Conservation (phyloP, 1,140 invertebrate species). For the Zaprionus africanus region DNA sequence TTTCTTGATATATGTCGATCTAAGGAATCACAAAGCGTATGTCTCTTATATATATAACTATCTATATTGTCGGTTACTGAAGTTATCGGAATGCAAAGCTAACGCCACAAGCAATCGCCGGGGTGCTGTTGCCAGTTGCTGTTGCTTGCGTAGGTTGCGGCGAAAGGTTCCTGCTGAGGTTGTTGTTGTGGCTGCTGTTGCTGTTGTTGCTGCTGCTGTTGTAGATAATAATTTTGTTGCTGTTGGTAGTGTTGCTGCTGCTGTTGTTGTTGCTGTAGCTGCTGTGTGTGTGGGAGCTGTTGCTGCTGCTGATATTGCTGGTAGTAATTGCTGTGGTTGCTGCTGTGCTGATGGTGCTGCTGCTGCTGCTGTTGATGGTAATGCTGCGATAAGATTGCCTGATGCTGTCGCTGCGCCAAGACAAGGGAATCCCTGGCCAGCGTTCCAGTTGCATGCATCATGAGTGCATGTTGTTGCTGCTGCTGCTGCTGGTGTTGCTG, state of each 20-base stretch:
- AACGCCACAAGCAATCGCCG: constrained; percentile 42
- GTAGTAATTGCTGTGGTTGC: constrained; percentile 45
- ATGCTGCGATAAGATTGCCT: constrained; percentile 29
- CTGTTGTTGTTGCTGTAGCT: constrained; percentile 35
- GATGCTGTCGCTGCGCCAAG: constrained; percentile 35
- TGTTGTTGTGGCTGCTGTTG: constrained; percentile 11
- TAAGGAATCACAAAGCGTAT: neutral
- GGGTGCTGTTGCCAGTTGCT: constrained; percentile 44
- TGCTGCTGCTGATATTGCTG: constrained; percentile 42
- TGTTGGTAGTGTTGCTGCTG: constrained; percentile 35
- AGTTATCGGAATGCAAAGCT: neutral
- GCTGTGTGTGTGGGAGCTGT: constrained; percentile 18
- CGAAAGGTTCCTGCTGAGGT: constrained; percentile 33
- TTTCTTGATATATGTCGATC: constrained; percentile 13
- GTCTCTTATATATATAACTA: neutral
- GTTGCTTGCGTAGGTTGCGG: constrained; percentile 29
- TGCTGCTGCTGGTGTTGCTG: constrained; percentile 29
- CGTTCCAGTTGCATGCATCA: constrained; percentile 26
- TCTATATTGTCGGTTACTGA: neutral
- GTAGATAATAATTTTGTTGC: constrained; percentile 43
- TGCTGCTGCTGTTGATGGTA: constrained; percentile 27
- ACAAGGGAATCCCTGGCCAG: constrained; percentile 1
- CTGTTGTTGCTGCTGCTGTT: constrained; percentile 24
- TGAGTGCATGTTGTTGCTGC: constrained; percentile 5
- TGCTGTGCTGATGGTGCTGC: constrained; percentile 9